phyloP scores from a whole-genome alignment of 2,888 invertebrate genomes.

The Hypercompe scribonia region DNA sequence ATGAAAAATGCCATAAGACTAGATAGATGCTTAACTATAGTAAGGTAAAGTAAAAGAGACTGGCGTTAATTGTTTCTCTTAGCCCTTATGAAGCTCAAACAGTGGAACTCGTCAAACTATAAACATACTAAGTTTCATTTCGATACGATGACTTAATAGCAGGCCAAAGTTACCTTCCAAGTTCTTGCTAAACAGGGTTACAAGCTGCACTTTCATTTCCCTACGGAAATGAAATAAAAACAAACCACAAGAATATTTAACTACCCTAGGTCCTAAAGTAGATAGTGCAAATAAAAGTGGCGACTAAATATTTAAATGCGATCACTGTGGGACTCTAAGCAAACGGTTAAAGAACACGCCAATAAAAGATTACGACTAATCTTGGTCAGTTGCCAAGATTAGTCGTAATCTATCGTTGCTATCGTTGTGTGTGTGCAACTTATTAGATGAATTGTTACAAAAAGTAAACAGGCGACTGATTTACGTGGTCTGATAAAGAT shows the following conservation, averaged over 20 bases:
- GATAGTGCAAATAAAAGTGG: background rate
- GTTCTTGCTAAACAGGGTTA: no score
- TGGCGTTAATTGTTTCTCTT: no score
- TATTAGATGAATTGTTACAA: background rate
- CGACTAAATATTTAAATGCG: background rate
- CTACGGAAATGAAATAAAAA: background rate
- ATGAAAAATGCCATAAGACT: no score
- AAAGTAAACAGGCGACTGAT: background rate
- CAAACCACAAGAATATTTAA: background rate
- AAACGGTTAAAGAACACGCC: background rate
- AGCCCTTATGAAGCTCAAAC: no score
- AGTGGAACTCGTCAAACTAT: no score
- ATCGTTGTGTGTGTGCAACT: background rate
- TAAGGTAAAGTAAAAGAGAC: no score
- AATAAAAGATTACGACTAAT: constrained; percentile 2
- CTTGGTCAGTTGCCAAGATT: background rate
- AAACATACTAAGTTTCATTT: background rate
- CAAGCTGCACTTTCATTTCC: no score
- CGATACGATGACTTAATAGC: no score
- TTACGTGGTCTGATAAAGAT: no score
- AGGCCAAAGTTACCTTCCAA: no score
- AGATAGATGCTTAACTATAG: no score
- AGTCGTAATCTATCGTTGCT: no score
- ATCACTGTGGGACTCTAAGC: background rate
- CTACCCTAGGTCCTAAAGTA: background rate